Conservation (phyloP, 2,888 invertebrate species). For the Agriopis aurantiaria region DNA sequence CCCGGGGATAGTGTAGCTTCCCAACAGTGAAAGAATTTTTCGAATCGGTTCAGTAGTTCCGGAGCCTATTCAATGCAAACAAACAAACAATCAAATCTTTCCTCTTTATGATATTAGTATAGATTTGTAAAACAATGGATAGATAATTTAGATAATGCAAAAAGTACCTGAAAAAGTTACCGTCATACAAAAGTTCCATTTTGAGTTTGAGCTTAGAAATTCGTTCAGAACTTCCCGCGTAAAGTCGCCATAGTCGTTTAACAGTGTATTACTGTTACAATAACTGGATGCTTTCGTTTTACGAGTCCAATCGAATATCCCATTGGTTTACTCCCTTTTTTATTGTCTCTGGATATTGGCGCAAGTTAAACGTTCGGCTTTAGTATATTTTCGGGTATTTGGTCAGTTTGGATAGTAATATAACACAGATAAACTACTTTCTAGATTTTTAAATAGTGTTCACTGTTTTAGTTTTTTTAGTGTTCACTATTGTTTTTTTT, state of each 20-base stretch:
- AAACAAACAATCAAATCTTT: too few relatives aligned
- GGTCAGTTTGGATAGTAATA: conserved; percentile 9
- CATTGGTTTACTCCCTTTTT: conserved; percentile 43
- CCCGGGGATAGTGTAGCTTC: too few relatives aligned
- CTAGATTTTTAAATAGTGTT: background rate
- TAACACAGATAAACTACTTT: background rate
- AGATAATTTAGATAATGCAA: too few relatives aligned
- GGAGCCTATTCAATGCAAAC: too few relatives aligned
- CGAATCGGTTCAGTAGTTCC: too few relatives aligned
- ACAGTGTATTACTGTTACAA: conserved; percentile 47
- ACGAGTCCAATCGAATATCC: conserved; percentile 44
- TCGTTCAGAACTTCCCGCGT: conserved; percentile 33
- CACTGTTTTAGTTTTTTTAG: background rate
- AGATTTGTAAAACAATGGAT: too few relatives aligned
- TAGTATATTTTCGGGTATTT: conserved; percentile 15
- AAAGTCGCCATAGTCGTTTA: conserved; percentile 42
- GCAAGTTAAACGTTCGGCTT: conserved; percentile 26
- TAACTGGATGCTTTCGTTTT: conserved; percentile 48
- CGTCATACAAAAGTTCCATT: background rate
- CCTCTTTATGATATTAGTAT: too few relatives aligned
- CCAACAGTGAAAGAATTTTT: too few relatives aligned
- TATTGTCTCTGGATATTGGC: conserved; percentile 43
- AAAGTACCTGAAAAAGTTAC: background rate
- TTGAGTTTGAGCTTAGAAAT: conserved; percentile 16
- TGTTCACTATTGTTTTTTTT: too few relatives aligned